Base-by-base conservation (phyloP, 1,140 invertebrate genomes). In the Eueides isabella region DNA sequence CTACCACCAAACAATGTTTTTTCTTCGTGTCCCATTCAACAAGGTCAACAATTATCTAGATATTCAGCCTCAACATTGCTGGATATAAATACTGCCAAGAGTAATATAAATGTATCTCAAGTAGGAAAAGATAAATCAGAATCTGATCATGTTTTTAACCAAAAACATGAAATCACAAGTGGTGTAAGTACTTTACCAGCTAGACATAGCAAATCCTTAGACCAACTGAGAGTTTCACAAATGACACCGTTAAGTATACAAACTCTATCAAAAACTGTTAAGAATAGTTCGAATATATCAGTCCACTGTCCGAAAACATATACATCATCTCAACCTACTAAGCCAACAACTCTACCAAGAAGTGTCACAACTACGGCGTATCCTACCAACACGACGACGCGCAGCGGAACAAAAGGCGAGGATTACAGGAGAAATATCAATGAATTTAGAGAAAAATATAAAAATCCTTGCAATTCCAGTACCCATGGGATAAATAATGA, bases 121-220 rank as follows among this genome's bases (percentile, higher is more conserved):
- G 23, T 77, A 38, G 83, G 78, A 48, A 89, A 85, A 75, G 88
- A 87, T 77, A 86, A 88, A 79, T 71, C 79, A 35, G 83, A 90
- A 62, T 74, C 73, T 31, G 86, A 80, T 72, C 85, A 88, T 81
- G 80, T 81, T 19, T 84, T 88, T 77, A 65, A 75, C 61, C 86
- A 91, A 73, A 91, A 89, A 79, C 89, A 88, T 80, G 87, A 90
- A 80, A 88, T 92, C 28, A 87, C 83, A 31, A 92, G 90, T 73
- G 90, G 89, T 31, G 90, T 93, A 16, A 94, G 91, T 65, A 94
- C 94, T 1, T 84, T 96, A 31, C 96, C 96, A 5, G 95, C 96
- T 1, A 92, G 96, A 63, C 96, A 97, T 85, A 97, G 96, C 84
- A 97, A 97, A 83, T 97, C 96, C 0, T 84, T 97, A 44, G 97